Evolutionary conservation across 2,888 invertebrate species (phyloP).

Genomic region (Harpalus rufipes): DNA sequence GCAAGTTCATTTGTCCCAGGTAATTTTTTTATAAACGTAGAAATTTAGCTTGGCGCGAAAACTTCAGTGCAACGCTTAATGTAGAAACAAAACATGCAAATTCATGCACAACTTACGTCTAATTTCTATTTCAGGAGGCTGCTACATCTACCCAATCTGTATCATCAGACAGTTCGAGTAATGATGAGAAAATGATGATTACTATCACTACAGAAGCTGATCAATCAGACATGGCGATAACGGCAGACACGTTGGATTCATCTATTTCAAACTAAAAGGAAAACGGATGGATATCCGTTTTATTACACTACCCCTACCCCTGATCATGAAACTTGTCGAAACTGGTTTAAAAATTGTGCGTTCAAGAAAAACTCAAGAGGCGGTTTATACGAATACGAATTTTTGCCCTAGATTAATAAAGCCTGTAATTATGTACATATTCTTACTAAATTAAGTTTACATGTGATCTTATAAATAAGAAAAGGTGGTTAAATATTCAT

Average conservation of each 20-base stretch:
- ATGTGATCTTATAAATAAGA: constrained; percentile 36
- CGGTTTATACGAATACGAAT: not conserved
- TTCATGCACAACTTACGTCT: constrained; percentile 24
- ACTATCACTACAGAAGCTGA: constrained; percentile 83
- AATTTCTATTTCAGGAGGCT: constrained; percentile 80
- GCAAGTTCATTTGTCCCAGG: constrained; percentile 72
- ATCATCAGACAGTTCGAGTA: constrained; percentile 84
- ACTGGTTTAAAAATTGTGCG: not conserved
- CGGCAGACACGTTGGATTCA: constrained; percentile 55
- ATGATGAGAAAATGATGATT: constrained; percentile 88
- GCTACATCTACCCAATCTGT: constrained; percentile 87
- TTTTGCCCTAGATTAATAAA: constrained; percentile 4
- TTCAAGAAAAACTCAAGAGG: not conserved
- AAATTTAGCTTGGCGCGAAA: constrained; percentile 17
- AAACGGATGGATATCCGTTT: not conserved
- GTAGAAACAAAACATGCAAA: not conserved
- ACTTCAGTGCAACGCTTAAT: not conserved
- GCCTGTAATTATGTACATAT: constrained; percentile 15
- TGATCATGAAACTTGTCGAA: no score
- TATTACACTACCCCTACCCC: not conserved
- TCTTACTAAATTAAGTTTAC: constrained; percentile 28
- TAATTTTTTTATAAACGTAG: constrained; percentile 66
- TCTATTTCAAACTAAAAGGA: constrained; percentile 56
- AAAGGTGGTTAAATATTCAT: constrained; percentile 3
- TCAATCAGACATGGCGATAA: constrained; percentile 75